These are phyloP conservation scores for Galleria mellonella DNA, from an alignment of 1,140 invertebrate species.

Conservation along the genomic window DNA sequence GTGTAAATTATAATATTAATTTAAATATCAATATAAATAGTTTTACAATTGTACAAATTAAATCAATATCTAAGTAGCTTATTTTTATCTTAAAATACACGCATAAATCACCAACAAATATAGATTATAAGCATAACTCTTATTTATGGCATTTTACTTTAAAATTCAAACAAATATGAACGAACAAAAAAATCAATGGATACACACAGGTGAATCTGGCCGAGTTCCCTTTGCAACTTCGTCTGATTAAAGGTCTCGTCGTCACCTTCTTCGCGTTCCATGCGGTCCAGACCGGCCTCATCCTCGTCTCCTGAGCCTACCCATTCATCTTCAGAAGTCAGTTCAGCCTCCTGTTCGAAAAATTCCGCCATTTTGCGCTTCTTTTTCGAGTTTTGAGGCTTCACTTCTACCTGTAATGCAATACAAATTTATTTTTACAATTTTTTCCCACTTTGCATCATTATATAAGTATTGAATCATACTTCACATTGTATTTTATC, in stretches of 20 bases:
- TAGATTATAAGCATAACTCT: no score
- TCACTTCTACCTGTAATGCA: slow-evolving; percentile 43
- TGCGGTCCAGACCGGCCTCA: slow-evolving; percentile 81
- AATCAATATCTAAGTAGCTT: no score
- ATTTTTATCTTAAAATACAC: no score
- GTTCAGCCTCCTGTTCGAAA: slow-evolving; percentile 89
- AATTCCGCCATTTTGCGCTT: slow-evolving; percentile 78
- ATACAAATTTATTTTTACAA: not conserved
- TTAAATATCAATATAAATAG: no score
- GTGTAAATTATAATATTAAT: no score
- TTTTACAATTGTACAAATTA: no score
- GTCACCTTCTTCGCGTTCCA: slow-evolving; percentile 85
- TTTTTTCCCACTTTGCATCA: no score
- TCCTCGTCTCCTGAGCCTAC: slow-evolving; percentile 84
- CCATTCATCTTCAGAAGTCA: slow-evolving; percentile 87
- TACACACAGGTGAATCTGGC: slow-evolving; percentile 81
- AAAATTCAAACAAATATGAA: not conserved
- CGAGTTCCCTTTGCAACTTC: slow-evolving; percentile 78
- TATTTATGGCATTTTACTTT: no score
- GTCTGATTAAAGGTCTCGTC: slow-evolving; percentile 84
- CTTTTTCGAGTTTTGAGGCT: slow-evolving; percentile 56
- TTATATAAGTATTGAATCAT: no score
- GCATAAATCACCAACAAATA: no score
- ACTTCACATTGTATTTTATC: no score
- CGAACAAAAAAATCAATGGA: not conserved